A percentile compares a stretch with the other conserved stretches of the same genome.
Conservation (phyloP, 2,113 vertebrate genomes). For the Ceyx melanurus region DNA sequence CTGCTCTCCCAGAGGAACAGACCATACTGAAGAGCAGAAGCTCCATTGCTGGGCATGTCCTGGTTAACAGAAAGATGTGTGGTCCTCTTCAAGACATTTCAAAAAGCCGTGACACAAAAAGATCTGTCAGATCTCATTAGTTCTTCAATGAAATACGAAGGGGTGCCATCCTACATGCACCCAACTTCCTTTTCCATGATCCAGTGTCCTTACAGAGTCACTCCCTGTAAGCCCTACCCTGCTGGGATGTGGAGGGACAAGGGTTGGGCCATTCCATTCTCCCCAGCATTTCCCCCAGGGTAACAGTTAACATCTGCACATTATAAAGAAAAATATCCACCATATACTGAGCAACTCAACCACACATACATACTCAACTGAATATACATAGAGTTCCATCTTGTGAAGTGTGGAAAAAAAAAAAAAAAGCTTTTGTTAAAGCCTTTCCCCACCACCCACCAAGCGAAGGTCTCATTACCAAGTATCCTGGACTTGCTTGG, state of each 20-base stretch:
- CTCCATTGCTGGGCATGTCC: not conserved
- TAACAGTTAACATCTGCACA: not conserved
- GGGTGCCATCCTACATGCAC: not conserved
- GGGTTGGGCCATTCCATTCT: not conserved
- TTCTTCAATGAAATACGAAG: not conserved
- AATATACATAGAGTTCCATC: not conserved
- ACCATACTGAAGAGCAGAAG: not conserved
- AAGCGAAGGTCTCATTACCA: not conserved
- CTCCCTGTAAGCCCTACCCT: not conserved
- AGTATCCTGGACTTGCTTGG: not conserved
- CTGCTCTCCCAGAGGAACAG: not conserved
- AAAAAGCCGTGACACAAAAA: not conserved
- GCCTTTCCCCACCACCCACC: not conserved
- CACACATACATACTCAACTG: not conserved
- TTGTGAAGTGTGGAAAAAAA: not conserved
- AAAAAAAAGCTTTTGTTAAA: not conserved
- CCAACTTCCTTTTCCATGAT: not conserved
- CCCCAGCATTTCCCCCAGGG: not conserved
- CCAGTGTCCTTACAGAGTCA: rapidly evolving
- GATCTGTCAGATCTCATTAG: not conserved
- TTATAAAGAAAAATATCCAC: not conserved
- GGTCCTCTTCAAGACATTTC: not conserved
- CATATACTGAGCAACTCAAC: not conserved
- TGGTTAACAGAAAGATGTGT: not conserved
- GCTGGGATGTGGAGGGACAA: not conserved